Evolutionary conservation across 2,113 vertebrate genomes (phyloP).

Genomic region (Holacanthus passer): DNA sequence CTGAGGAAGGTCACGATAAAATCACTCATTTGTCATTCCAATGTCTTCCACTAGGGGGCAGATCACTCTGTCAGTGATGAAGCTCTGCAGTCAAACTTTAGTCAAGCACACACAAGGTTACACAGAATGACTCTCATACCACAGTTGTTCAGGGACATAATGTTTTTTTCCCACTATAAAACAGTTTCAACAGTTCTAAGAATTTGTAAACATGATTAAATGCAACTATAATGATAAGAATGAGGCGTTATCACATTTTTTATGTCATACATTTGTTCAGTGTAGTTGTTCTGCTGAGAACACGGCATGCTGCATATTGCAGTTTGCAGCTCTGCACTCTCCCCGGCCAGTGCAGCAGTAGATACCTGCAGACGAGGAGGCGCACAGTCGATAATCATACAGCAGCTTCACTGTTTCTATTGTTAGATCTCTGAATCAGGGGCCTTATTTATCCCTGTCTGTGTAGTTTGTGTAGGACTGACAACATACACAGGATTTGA

Average conservation of each 20-base stretch:
- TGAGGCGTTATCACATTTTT: background rate
- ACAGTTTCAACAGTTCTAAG: background rate
- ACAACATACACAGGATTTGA: background rate
- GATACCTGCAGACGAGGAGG: conserved; percentile 50
- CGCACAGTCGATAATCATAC: conserved; percentile 19
- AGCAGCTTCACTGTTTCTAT: background rate
- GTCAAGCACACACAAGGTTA: conserved; percentile 53
- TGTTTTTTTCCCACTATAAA: background rate
- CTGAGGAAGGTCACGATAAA: conserved; percentile 18
- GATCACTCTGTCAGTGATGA: conserved; percentile 41
- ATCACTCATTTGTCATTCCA: background rate
- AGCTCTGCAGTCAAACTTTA: conserved; percentile 70
- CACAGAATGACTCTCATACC: conserved; percentile 20
- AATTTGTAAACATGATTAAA: background rate
- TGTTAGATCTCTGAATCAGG: background rate
- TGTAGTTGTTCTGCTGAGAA: conserved; percentile 22
- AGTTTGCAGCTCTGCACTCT: conserved; percentile 55
- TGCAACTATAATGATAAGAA: background rate
- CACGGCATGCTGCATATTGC: conserved; percentile 17
- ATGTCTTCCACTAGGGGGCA: conserved; percentile 69
- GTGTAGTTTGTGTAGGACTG: background rate
- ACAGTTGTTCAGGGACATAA: background rate
- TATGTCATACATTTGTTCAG: background rate
- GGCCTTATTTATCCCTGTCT: background rate
- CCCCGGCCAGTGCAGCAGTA: conserved; percentile 62